Evolutionary conservation across 1,140 invertebrate species (phyloP).

Genomic region (Orius insidiosus): DNA sequence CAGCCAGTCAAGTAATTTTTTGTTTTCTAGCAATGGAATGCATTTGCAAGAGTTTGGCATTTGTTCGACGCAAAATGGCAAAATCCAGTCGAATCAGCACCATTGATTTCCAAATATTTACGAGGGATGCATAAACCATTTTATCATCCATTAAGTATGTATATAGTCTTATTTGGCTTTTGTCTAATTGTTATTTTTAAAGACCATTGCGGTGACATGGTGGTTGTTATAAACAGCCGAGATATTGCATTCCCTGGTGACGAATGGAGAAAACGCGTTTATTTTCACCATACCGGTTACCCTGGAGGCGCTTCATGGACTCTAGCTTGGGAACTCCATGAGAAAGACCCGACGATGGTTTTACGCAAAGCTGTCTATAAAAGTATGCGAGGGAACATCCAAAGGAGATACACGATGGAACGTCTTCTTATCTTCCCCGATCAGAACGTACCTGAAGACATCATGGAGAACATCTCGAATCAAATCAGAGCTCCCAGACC

Average conservation of each 20-base stretch:
- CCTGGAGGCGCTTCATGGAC: conserved; percentile 73
- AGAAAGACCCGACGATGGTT: conserved; percentile 80
- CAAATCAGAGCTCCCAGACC: conserved; percentile 63
- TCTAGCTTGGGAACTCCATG: conserved; percentile 81
- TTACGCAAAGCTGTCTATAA: conserved; percentile 74
- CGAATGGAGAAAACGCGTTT: conserved; percentile 77
- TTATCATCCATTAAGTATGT: conserved; percentile 67
- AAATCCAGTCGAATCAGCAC: conserved; percentile 73
- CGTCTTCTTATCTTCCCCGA: conserved; percentile 72
- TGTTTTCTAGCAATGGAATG: conserved; percentile 75
- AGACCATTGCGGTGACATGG: conserved; percentile 88
- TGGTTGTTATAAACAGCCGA: conserved; percentile 82
- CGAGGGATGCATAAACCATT: conserved; percentile 82
- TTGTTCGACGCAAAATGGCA: conserved; percentile 90
- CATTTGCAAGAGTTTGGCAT: conserved; percentile 83
- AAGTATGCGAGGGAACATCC: conserved; percentile 50
- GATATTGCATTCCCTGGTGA: conserved; percentile 79
- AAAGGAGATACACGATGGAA: conserved; percentile 62
- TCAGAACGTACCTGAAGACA: conserved; percentile 55
- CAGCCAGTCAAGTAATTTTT: no score
- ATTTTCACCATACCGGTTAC: conserved; percentile 86
- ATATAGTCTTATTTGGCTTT: no score
- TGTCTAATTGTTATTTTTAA: conserved; percentile 21
- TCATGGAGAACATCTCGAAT: conserved; percentile 67
- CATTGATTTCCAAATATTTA: conserved; percentile 57